Evolutionary conservation across 1,140 invertebrate species (phyloP).

Genomic region (Bombus waltoni): DNA sequence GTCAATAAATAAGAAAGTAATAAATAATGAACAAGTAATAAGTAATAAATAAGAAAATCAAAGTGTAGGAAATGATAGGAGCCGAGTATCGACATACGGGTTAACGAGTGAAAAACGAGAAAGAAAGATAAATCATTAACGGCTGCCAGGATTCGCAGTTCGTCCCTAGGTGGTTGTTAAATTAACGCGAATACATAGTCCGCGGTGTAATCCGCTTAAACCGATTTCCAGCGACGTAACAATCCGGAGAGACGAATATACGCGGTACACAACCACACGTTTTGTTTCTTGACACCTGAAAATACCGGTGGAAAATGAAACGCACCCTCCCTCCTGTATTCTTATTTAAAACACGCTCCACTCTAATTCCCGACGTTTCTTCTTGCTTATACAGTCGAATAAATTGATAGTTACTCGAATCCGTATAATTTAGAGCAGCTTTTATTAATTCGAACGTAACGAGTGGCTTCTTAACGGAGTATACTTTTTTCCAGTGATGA

Average conservation of each 20-base stretch:
- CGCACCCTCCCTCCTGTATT: background rate
- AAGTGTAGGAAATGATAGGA: background rate
- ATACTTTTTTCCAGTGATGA: background rate
- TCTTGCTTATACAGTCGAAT: background rate
- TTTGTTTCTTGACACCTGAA: background rate
- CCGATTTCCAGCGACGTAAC: constrained; percentile 25
- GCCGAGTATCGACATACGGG: too few relatives aligned
- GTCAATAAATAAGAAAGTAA: too few relatives aligned
- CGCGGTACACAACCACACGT: background rate
- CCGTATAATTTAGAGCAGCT: background rate
- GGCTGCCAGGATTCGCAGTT: background rate
- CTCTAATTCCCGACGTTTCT: background rate
- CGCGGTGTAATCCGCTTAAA: constrained; percentile 46
- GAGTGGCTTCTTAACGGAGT: background rate
- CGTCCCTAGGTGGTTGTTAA: constrained; percentile 9
- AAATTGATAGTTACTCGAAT: background rate
- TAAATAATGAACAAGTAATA: too few relatives aligned
- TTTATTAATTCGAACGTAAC: background rate
- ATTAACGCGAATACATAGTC: constrained; percentile 15
- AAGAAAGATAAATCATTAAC: background rate
- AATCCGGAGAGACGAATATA: constrained; percentile 15
- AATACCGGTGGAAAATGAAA: background rate
- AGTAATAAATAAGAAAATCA: too few relatives aligned
- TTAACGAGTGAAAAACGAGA: too few relatives aligned
- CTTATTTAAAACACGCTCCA: background rate